These are phyloP conservation scores for Struthidea cinerea DNA, from an alignment of 2,113 vertebrate species.

Conservation along the genomic window DNA sequence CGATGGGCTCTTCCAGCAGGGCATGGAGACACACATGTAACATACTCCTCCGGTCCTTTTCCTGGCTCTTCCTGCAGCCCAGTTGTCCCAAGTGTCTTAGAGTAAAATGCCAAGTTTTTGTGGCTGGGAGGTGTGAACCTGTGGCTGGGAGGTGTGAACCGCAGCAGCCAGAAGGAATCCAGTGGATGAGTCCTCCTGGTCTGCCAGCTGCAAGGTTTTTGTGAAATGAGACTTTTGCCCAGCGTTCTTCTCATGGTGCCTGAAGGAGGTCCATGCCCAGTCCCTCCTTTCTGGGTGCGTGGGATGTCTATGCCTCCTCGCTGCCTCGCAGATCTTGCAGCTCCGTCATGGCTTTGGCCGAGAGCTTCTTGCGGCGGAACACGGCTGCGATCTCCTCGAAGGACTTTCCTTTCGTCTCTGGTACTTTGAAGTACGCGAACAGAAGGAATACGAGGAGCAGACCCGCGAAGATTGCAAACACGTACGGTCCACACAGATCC, in stretches of 20 bases:
- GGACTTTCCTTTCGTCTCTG: slow-evolving; percentile 92
- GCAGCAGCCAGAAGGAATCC: background rate
- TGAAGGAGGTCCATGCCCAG: background rate
- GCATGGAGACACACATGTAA: background rate
- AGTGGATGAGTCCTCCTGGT: background rate
- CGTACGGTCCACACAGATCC: slow-evolving; percentile 78
- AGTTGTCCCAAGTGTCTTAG: background rate
- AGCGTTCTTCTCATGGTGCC: background rate
- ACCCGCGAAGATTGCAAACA: slow-evolving; percentile 85
- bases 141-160: background rate
- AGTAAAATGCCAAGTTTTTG: background rate
- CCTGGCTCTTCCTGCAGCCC: background rate
- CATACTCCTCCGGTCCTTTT: background rate
- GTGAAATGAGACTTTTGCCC: background rate
- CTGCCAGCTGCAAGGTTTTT: background rate
- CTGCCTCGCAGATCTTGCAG: slow-evolving; percentile 78
- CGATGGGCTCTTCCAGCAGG: background rate
- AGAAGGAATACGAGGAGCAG: slow-evolving; percentile 81
- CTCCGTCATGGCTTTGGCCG: slow-evolving; percentile 63
- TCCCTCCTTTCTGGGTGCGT: background rate
- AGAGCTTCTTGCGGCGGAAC: slow-evolving; percentile 78
- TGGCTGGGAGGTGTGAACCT: background rate
- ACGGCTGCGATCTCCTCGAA: slow-evolving; percentile 88
- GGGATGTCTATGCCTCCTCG: slow-evolving; percentile 67
- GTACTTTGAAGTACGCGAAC: slow-evolving; percentile 86